These are phyloP conservation scores for Thera britannica DNA, from an alignment of 2,888 invertebrate species.

Conservation along the genomic window DNA sequence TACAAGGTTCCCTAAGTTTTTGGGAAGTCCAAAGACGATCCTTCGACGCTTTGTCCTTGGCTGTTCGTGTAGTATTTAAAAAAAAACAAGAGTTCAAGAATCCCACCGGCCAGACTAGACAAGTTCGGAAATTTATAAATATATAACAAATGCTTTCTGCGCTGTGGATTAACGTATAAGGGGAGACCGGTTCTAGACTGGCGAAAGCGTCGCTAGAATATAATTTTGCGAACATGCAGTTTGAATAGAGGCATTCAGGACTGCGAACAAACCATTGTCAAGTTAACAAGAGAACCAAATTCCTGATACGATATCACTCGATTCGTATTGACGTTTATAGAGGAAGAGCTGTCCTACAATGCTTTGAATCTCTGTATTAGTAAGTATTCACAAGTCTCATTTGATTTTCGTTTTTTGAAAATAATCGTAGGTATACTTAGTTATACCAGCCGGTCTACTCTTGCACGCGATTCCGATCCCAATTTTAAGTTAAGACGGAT, in stretches of 20 bases:
- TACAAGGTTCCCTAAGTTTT: background rate
- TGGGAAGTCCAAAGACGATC: background rate
- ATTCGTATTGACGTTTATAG: background rate
- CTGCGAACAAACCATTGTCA: background rate
- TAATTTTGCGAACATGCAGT: slow-evolving; percentile 22
- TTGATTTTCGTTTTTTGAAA: background rate
- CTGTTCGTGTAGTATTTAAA: background rate
- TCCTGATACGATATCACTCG: background rate
- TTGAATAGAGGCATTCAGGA: slow-evolving; percentile 9
- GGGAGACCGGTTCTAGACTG: slow-evolving; percentile 51
- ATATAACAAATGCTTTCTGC: slow-evolving; percentile 36
- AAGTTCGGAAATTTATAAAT: slow-evolving; percentile 29
- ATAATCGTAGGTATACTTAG: background rate
- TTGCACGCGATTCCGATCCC: too few species aligned
- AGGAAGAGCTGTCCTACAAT: background rate
- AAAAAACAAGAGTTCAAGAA: slow-evolving; percentile 19
- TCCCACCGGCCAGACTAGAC: slow-evolving; percentile 33
- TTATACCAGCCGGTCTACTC: too few species aligned
- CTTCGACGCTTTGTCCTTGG: background rate
- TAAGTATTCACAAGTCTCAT: background rate
- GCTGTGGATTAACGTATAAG: slow-evolving; percentile 41
- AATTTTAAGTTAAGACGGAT: too few species aligned
- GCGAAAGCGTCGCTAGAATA: slow-evolving; percentile 47
- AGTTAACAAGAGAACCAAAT: background rate
- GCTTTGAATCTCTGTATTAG: background rate